These are phyloP conservation scores for Pica pica DNA, from an alignment of 2,113 vertebrate species.

Conservation along the genomic window DNA sequence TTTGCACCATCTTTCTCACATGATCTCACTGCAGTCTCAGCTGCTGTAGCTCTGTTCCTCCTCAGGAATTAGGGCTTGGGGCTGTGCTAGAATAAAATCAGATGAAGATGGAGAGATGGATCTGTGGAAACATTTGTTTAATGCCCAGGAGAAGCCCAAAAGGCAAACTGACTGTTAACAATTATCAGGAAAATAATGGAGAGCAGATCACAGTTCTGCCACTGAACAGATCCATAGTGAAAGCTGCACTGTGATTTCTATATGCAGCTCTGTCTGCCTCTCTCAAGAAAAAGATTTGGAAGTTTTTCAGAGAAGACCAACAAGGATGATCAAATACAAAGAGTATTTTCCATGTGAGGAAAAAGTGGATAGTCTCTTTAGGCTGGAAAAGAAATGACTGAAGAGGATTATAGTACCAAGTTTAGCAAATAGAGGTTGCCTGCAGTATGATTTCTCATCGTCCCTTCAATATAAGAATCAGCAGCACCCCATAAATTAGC, in stretches of 20 bases:
- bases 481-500: background rate
- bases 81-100: background rate
- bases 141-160: conserved; percentile 11
- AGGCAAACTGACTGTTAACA: conserved; percentile 10
- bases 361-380: conserved; percentile 4
- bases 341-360: conserved; percentile 29
- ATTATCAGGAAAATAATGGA: conserved; percentile 29
- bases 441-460: background rate
- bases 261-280: background rate
- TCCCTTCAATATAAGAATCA: background rate
- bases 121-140: background rate
- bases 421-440: background rate
- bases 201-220: conserved; percentile 2
- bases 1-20: background rate
- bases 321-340: conserved; percentile 13
- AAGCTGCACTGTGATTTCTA: background rate
- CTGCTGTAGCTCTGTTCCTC: background rate
- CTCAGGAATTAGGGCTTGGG: background rate
- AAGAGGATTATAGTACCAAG: background rate
- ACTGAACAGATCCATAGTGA: background rate
- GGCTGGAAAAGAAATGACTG: background rate
- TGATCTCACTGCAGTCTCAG: background rate
- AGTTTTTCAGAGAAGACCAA: conserved; percentile 24
- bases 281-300: conserved; percentile 25
- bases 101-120: background rate